phyloP scores from a whole-genome alignment of 1,140 invertebrate species.

The Ganaspis sp. region DNA sequence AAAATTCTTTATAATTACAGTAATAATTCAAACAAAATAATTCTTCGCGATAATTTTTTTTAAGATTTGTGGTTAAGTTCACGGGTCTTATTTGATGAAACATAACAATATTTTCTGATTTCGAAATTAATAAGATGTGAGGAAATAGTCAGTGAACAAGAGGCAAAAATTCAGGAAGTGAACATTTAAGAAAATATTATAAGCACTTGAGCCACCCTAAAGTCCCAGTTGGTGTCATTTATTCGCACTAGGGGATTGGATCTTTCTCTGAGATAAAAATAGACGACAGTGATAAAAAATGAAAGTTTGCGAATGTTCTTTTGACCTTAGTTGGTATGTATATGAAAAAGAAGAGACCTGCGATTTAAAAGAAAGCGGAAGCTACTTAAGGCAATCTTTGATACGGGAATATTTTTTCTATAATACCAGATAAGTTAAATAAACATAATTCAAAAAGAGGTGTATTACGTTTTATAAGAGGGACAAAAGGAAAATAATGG shows the following conservation, averaged over 20 bases:
- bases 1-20: too few species aligned
- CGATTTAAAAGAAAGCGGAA: neutral
- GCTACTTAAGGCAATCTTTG: neutral
- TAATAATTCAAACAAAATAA: too few species aligned
- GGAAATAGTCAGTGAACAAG: neutral
- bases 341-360: neutral
- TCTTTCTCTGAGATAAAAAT: neutral
- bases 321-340: neutral
- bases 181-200: conserved; percentile 11
- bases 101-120: too few species aligned
- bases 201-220: conserved; percentile 8
- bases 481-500: neutral
- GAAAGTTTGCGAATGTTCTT: neutral
- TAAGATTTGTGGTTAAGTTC: too few species aligned
- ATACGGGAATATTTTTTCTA: neutral
- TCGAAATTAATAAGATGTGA: too few species aligned
- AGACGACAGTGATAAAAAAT: neutral
- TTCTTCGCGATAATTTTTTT: too few species aligned
- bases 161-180: neutral
- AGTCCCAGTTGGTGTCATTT: neutral
- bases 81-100: too few species aligned
- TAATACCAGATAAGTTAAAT: neutral
- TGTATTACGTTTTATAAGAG: neutral
- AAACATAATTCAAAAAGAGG: neutral
- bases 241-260: neutral